These are phyloP conservation scores for Pseudococcus viburni DNA, from an alignment of 2,888 invertebrate species.

Conservation along the genomic window DNA sequence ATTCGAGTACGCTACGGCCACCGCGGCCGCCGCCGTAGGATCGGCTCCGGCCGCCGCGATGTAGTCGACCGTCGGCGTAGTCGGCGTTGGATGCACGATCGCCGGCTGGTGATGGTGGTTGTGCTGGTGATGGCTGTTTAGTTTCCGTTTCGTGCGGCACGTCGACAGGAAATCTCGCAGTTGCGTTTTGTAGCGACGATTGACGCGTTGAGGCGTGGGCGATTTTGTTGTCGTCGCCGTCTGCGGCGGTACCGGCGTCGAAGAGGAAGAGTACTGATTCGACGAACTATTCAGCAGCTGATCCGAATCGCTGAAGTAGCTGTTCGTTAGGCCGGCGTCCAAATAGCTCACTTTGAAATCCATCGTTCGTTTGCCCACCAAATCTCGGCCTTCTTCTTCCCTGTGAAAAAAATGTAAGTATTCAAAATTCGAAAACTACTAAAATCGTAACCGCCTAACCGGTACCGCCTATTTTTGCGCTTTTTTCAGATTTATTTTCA, in stretches of 20 bases:
- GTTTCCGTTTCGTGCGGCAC: slow-evolving; percentile 86
- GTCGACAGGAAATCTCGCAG: slow-evolving; percentile 93
- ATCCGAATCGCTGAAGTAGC: slow-evolving; percentile 90
- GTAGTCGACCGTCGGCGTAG: slow-evolving; percentile 78
- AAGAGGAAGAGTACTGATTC: slow-evolving; percentile 68
- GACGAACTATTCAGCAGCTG: slow-evolving; percentile 76
- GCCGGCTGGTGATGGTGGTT: slow-evolving; percentile 71
- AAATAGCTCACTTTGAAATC: slow-evolving; percentile 99
- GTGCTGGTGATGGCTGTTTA: slow-evolving; percentile 73
- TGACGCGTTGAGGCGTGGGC: slow-evolving; percentile 84
- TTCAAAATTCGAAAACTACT: too few species aligned
- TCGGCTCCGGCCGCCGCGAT: slow-evolving; percentile 79
- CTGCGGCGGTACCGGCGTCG: slow-evolving; percentile 71
- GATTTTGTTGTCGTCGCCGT: slow-evolving; percentile 72
- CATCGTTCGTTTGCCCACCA: slow-evolving; percentile 97
- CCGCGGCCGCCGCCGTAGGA: slow-evolving; percentile 79
- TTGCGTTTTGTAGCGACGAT: slow-evolving; percentile 90
- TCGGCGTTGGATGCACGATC: slow-evolving; percentile 75
- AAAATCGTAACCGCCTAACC: too few species aligned
- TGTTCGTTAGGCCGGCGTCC: slow-evolving; percentile 91
- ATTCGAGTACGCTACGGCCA: slow-evolving; percentile 61
- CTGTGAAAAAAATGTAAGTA: slow-evolving; percentile 73
- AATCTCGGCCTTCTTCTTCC: slow-evolving; percentile 98
- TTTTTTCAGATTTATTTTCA: too few species aligned
- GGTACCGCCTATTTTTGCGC: too few species aligned